Conservation (phyloP, 2,113 vertebrate species). For the Pygoscelis adeliae region DNA sequence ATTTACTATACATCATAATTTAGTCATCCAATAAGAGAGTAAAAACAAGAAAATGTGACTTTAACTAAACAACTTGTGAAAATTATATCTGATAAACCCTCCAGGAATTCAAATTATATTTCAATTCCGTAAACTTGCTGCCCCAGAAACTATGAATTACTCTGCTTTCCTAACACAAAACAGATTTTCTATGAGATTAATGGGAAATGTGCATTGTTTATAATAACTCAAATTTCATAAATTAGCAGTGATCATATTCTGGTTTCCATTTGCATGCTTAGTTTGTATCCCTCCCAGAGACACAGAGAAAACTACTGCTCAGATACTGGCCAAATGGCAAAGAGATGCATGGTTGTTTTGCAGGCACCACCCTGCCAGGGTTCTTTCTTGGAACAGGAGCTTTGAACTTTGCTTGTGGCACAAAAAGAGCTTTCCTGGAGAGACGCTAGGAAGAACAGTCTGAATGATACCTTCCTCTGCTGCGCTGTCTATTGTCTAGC, state of each 20-base stretch:
- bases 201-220: constrained; percentile 39
- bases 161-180: constrained; percentile 43
- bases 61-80: constrained; percentile 50
- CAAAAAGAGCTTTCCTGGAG: neutral
- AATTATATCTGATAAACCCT: constrained; percentile 34
- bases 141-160: constrained; percentile 45
- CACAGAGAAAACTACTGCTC: neutral
- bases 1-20: neutral
- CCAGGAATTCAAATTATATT: constrained; percentile 53
- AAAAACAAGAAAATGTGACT: constrained; percentile 28
- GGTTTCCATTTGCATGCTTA: constrained; percentile 18
- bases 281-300: neutral
- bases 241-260: constrained; percentile 14
- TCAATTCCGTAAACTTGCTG: constrained; percentile 51
- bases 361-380: neutral
- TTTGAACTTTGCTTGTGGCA: neutral
- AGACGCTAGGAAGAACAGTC: neutral
- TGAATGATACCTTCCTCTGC: neutral
- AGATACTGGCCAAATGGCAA: neutral
- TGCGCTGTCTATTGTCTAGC: neutral
- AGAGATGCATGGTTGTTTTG: neutral
- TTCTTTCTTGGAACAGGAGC: neutral
- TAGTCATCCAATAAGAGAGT: constrained; percentile 2
- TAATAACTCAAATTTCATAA: constrained; percentile 47
- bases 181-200: constrained; percentile 38